These are phyloP conservation scores for Parazoanthus darwini DNA, from an alignment of 92 coral and sea anemone genomes.

Conservation along the genomic window DNA sequence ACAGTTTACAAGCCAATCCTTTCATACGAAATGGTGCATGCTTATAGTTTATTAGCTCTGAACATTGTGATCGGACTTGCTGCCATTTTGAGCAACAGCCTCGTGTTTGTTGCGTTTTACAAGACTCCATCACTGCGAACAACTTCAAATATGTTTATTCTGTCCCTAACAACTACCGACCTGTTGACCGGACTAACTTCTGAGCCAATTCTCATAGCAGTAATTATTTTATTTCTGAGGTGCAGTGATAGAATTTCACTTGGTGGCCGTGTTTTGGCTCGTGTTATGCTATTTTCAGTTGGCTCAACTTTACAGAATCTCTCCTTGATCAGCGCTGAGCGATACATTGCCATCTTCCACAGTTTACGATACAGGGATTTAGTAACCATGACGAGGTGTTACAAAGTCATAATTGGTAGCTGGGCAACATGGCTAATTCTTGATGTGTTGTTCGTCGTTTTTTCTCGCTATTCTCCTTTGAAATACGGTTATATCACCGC, in stretches of 20 bases:
- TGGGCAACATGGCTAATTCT: background rate
- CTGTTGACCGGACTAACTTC: background rate
- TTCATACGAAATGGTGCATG: background rate
- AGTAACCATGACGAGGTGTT: background rate
- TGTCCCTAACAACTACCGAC: background rate
- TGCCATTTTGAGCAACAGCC: slow-evolving; percentile 1
- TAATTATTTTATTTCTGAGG: background rate
- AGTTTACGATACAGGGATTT: slow-evolving; percentile 9
- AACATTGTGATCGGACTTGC: background rate
- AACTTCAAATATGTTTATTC: slow-evolving; percentile 16
- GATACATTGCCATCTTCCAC: background rate
- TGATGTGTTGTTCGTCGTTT: background rate
- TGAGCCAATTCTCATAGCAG: background rate
- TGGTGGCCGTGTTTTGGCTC: no score
- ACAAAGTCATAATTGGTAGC: background rate
- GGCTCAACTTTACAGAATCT: slow-evolving; percentile 1
- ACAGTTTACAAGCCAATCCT: background rate
- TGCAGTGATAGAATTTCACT: background rate
- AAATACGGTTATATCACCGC: background rate
- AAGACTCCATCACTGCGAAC: background rate
- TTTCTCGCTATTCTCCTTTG: no score
- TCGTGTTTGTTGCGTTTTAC: slow-evolving; percentile 2
- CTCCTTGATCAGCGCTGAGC: slow-evolving; percentile 10
- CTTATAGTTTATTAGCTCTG: background rate
- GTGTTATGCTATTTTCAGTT: background rate